Conservation (phyloP, 2,888 invertebrate species). For the Drosophila mimetica region DNA sequence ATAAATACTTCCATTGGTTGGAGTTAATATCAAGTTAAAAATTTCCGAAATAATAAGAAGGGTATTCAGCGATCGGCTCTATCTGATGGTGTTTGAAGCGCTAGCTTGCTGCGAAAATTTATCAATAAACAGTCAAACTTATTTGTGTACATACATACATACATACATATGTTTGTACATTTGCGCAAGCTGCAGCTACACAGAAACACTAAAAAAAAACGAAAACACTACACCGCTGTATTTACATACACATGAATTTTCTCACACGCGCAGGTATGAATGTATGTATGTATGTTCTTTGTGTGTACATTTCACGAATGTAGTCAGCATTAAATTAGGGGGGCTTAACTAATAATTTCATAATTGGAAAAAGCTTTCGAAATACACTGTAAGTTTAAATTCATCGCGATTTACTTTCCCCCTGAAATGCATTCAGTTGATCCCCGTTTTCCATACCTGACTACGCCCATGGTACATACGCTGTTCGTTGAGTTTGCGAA, state of each 20-base stretch:
- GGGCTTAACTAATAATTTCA: neutral
- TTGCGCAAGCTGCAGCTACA: neutral
- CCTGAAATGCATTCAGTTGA: neutral
- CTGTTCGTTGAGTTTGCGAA: slow-evolving; percentile 33
- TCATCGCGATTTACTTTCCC: too few species aligned
- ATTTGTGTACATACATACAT: neutral
- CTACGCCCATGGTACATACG: slow-evolving; percentile 14
- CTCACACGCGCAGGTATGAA: neutral
- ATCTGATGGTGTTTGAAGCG: slow-evolving; percentile 4
- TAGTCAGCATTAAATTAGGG: neutral
- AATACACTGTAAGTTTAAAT: too few species aligned
- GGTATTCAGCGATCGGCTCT: slow-evolving; percentile 9
- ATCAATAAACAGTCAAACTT: slow-evolving; percentile 29
- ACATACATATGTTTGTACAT: too few species aligned
- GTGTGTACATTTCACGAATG: slow-evolving; percentile 1
- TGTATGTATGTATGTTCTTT: neutral
- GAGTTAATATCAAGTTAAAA: neutral
- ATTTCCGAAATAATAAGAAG: neutral
- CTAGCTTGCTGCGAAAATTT: slow-evolving; percentile 19
- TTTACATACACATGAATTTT: neutral
- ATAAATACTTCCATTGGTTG: neutral
- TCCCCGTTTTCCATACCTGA: neutral
- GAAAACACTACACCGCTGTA: slow-evolving; percentile 2
- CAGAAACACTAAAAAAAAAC: slow-evolving; percentile 1
- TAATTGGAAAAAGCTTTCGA: too few species aligned